Conservation (phyloP, 1,140 invertebrate genomes). For the Caenorhabditis brenneri region DNA sequence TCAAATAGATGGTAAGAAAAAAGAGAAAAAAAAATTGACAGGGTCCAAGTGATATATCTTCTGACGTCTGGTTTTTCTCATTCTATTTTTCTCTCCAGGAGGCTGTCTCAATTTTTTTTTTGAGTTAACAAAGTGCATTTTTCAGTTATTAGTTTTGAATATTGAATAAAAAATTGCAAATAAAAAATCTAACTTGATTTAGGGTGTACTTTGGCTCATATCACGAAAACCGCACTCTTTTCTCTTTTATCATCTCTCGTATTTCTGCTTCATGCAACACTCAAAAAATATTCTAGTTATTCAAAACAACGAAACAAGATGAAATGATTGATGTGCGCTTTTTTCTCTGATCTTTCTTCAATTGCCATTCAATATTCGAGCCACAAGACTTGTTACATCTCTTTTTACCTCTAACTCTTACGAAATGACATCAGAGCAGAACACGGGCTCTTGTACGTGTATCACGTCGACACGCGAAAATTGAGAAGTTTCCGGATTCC, state of each 20-base stretch:
- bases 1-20: neutral
- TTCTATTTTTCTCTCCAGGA: too few species aligned
- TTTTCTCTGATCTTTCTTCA: slow-evolving; percentile 15
- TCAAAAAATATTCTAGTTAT: neutral
- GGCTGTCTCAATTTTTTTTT: too few species aligned
- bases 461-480: slow-evolving; percentile 19
- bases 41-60: neutral
- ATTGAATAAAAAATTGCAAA: too few species aligned
- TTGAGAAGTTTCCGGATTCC: slow-evolving; percentile 38
- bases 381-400: slow-evolving; percentile 8
- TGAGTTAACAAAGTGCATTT: too few species aligned
- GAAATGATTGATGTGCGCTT: slow-evolving; percentile 9
- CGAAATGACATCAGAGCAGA: slow-evolving; percentile 42
- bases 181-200: too few species aligned
- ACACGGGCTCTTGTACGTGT: slow-evolving; percentile 39
- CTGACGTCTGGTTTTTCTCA: neutral
- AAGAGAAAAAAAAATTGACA: neutral
- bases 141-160: too few species aligned
- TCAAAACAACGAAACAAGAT: neutral
- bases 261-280: neutral
- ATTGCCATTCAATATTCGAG: slow-evolving; percentile 2
- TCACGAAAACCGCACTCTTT: too few species aligned
- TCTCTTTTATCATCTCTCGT: neutral
- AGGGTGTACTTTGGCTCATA: too few species aligned
- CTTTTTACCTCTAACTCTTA: neutral